Percentiles rank a stretch among this genome's conserved stretches.
Conservation (phyloP, 2,113 vertebrate genomes). For the Mobula birostris region DNA sequence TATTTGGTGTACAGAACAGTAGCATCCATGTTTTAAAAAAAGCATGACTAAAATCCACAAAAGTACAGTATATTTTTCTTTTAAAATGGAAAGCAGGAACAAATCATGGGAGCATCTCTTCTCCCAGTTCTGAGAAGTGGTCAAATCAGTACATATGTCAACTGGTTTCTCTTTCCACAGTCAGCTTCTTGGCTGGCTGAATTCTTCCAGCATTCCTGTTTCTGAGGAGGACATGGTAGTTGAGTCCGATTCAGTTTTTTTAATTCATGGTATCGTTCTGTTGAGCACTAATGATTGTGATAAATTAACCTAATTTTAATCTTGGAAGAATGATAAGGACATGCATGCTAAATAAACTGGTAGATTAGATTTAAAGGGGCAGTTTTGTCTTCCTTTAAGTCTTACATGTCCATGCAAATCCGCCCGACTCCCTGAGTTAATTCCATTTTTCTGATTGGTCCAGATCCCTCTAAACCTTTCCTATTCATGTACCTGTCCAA, state of each 20-base stretch:
- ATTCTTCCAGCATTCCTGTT: no score
- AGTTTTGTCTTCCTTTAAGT: not conserved
- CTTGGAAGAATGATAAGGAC: conserved; percentile 28
- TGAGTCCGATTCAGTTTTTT: not conserved
- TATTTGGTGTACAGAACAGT: not conserved
- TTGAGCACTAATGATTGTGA: conserved; percentile 12
- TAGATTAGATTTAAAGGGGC: not conserved
- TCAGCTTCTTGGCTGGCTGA: no score
- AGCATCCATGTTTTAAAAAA: not conserved
- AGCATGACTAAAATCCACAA: not conserved
- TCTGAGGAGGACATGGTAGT: not conserved
- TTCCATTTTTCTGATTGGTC: no score
- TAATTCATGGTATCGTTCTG: conserved; percentile 8
- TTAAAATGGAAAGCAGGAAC: not conserved
- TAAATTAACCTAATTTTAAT: conserved; percentile 27
- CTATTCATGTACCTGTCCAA: no score
- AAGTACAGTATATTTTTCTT: not conserved
- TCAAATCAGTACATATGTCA: no score
- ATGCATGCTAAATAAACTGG: conserved; percentile 18
- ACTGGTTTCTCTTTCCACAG: no score
- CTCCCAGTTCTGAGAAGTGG: no score
- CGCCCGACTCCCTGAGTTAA: no score
- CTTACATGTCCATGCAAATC: no score
- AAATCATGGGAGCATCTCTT: no score
- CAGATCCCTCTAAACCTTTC: no score